Evolutionary conservation across 2,888 invertebrate species (phyloP).

Genomic region (Amphimallon solstitiale): DNA sequence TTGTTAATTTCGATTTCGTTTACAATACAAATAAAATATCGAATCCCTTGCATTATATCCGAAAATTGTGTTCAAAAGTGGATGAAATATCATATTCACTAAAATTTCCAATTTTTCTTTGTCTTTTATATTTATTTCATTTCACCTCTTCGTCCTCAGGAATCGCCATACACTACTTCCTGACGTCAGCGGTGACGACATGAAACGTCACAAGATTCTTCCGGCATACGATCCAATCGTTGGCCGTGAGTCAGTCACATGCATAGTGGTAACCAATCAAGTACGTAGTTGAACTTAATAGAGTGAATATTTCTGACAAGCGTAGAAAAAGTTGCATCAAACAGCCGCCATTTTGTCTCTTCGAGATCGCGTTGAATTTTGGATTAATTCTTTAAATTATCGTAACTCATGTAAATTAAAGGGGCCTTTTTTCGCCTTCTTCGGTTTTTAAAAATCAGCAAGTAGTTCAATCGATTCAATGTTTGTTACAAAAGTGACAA

Average conservation of each 20-base stretch:
- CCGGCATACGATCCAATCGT: slow-evolving; percentile 62
- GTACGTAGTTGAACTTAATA: slow-evolving; percentile 60
- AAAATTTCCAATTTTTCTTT: slow-evolving; percentile 14
- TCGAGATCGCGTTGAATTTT: slow-evolving; percentile 81
- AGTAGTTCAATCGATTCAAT: slow-evolving; percentile 58
- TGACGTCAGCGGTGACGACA: slow-evolving; percentile 61
- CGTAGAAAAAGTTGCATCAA: slow-evolving; percentile 94
- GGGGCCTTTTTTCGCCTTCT: slow-evolving; percentile 60
- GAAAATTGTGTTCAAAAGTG: not conserved
- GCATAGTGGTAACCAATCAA: slow-evolving; percentile 62
- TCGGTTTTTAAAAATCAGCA: slow-evolving; percentile 57
- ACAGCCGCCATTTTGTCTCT: slow-evolving; percentile 95
- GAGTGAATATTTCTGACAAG: slow-evolving; percentile 85
- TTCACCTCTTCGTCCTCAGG: slow-evolving; percentile 34
- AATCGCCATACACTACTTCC: slow-evolving; percentile 41
- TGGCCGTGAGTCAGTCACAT: slow-evolving; percentile 62
- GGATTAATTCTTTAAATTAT: slow-evolving; percentile 77
- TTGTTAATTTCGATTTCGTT: slow-evolving; percentile 25
- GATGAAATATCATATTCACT: not conserved
- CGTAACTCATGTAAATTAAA: slow-evolving; percentile 63
- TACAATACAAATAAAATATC: not conserved
- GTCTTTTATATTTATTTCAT: slow-evolving; percentile 24
- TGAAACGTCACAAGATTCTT: slow-evolving; percentile 63
- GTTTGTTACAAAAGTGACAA: slow-evolving; percentile 62
- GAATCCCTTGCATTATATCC: not conserved